Evolutionary conservation across 1,140 invertebrate species (phyloP), one percentile per base, ranked within the genome.

Genomic region (Formica exsecta): DNA sequence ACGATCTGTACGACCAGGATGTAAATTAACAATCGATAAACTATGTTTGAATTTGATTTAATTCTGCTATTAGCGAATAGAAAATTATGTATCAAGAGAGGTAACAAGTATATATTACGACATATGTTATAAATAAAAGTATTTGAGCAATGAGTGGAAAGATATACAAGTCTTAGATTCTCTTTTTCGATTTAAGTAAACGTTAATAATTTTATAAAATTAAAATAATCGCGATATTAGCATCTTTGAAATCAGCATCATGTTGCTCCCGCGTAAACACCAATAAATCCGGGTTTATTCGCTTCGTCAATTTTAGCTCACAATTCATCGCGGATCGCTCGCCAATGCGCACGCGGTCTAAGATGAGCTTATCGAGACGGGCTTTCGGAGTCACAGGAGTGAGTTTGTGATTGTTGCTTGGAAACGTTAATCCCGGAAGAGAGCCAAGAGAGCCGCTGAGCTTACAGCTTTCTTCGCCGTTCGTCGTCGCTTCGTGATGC

Each of bases 401-500:
- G 51, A 32, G 41, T 51, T 51, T 57, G 71, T 77, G 86, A 61
- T 87, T 87, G 87, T 85, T 88, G 73, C 22, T 74, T 64, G 65
- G 16, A 32, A 88, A 80, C 87, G 86, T 89, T 89, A 85, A 89
- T 87, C 81, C 81, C 86, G 48, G 48, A 74, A 79, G 62, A 87
- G 74, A 75, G 41, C 11, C 48, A 48, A 73, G 87, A 89, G 48
- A 51, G 48, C 85, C 68, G 68, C 25, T 62, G 73, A 85, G 86
- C 75, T 88, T 86, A 61, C 81, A 54, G 77, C 61, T 85, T 89
- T 88, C 86, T 89, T 88, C 64, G 71, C 48, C 54, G 64, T 75
- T 44, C 62, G 65, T 62, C 48, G 22, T 74, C 57, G 85, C 64
- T 88, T 83, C 86, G 87, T 89, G 87, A 87, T 80, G 59, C 61